Conservation (phyloP, 1,140 invertebrate species). For the Prorops nasuta region DNA sequence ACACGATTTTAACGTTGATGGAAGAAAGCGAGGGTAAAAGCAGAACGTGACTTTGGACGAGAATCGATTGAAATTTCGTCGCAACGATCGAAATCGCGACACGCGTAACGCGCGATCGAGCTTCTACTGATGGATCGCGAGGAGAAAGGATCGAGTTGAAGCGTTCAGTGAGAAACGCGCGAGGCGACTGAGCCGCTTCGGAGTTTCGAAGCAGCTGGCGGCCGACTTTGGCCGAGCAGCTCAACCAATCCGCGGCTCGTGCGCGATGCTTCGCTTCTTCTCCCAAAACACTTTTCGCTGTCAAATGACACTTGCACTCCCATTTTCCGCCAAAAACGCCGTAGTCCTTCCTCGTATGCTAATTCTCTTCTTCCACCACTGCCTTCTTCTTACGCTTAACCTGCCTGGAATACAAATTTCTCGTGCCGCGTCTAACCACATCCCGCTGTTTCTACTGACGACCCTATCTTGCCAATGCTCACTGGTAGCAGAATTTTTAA, state of each 20-base stretch:
- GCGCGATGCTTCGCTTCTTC: conserved; percentile 8
- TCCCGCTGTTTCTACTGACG: no score
- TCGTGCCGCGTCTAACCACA: no score
- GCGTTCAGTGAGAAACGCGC: conserved; percentile 44
- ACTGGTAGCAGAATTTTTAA: no score
- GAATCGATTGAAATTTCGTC: no score
- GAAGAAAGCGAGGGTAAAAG: no score
- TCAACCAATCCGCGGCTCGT: conserved; percentile 4
- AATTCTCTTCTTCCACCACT: conserved; percentile 7
- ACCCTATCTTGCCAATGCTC: no score
- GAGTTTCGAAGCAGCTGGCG: conserved; percentile 24
- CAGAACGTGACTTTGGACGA: no score
- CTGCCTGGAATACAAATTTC: no score
- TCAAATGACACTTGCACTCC: conserved; percentile 17
- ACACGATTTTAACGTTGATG: no score
- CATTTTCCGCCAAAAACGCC: conserved; percentile 13
- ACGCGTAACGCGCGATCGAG: conserved; percentile 5
- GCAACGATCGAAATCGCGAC: no score
- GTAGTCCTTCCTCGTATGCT: conserved; percentile 6
- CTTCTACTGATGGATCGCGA: not conserved
- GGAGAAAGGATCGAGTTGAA: conserved; percentile 7
- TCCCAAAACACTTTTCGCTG: conserved; percentile 11
- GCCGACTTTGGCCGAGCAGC: conserved; percentile 12
- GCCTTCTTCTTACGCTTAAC: no score
- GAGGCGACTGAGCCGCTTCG: conserved; percentile 40